Percentiles rank a stretch among this genome's conserved stretches.
phyloP scores from a whole-genome alignment of 2,797 vertebrate genomes.

The Mormyrus proboscirostris region DNA sequence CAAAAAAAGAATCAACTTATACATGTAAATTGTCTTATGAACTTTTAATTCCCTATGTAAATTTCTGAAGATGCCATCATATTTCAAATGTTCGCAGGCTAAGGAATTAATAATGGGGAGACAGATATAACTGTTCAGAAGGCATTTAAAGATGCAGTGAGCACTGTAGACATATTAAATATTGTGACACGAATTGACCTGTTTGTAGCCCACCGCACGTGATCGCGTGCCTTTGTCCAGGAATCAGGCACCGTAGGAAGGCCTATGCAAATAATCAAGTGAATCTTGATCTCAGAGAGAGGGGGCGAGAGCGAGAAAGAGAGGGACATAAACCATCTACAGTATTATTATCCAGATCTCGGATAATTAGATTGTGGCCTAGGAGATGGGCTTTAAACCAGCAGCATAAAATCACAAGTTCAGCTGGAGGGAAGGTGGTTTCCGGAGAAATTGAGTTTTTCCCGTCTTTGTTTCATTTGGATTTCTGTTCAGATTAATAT shows the following conservation, averaged over 20 bases:
- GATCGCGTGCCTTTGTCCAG: conserved; percentile 61
- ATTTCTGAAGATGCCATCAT: not conserved
- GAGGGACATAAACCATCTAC: conserved; percentile 71
- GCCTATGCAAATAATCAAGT: conserved; percentile 68
- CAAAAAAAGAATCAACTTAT: not conserved
- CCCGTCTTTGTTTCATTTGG: not conserved
- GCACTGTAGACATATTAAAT: conserved; percentile 59
- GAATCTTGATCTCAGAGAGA: not conserved
- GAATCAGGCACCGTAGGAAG: conserved; percentile 47
- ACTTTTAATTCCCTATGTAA: not conserved
- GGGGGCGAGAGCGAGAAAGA: conserved; percentile 38
- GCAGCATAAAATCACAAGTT: conserved; percentile 53
- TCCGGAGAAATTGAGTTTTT: conserved; percentile 45
- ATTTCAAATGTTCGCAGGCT: not conserved
- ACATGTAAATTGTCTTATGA: not conserved
- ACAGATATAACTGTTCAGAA: not conserved
- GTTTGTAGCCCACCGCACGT: conserved; percentile 55
- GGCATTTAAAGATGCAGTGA: conserved; percentile 20
- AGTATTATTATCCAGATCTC: conserved; percentile 70
- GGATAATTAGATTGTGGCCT: conserved; percentile 68
- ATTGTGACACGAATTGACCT: conserved; percentile 64
- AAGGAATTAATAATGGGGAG: not conserved
- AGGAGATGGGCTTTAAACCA: conserved; percentile 53
- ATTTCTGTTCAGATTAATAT: conserved; percentile 7
- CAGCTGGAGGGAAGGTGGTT: conserved; percentile 28